A percentile compares a stretch with the other conserved stretches of the same genome.
phyloP scores from a whole-genome alignment of 64 coral and sea anemone genomes.

The Porites lutea region DNA sequence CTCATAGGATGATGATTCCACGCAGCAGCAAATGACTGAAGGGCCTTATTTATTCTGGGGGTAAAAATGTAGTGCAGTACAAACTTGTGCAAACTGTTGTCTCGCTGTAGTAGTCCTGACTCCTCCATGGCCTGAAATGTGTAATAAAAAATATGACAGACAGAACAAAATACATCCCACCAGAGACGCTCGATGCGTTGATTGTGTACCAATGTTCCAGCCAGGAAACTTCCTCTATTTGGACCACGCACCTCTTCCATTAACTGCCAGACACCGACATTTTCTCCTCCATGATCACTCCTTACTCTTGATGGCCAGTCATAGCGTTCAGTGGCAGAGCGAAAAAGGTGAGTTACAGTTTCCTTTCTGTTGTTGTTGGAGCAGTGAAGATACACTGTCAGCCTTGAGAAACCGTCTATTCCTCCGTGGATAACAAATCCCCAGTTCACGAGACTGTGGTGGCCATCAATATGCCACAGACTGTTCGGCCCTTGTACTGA shows the following conservation, averaged over 20 bases:
- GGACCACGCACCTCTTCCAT: conserved; percentile 57
- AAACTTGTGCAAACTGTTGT: conserved; percentile 66
- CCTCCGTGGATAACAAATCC: conserved; percentile 67
- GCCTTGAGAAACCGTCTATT: conserved; percentile 65
- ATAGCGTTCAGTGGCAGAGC: conserved; percentile 37
- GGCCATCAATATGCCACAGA: conserved; percentile 80
- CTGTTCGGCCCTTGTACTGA: conserved; percentile 67
- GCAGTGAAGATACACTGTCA: conserved; percentile 68
- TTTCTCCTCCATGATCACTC: conserved; percentile 51
- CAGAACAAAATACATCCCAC: conserved; percentile 60
- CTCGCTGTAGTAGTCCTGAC: conserved; percentile 53
- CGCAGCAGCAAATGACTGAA: conserved; percentile 36
- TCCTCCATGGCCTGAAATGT: conserved; percentile 77
- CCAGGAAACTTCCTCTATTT: conserved; percentile 60
- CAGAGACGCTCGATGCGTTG: conserved; percentile 64
- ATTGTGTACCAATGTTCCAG: conserved; percentile 54
- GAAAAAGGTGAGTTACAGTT: conserved; percentile 54
- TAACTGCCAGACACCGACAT: conserved; percentile 31
- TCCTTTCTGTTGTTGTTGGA: conserved; percentile 70
- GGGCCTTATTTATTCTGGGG: conserved; percentile 56
- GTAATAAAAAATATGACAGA: conserved; percentile 74
- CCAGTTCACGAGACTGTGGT: conserved; percentile 74
- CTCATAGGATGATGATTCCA: conserved; percentile 65
- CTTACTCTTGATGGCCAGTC: conserved; percentile 55
- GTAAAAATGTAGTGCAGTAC: conserved; percentile 61